Conservation (phyloP, 2,888 invertebrate genomes). For the Notodonta ziczac region DNA sequence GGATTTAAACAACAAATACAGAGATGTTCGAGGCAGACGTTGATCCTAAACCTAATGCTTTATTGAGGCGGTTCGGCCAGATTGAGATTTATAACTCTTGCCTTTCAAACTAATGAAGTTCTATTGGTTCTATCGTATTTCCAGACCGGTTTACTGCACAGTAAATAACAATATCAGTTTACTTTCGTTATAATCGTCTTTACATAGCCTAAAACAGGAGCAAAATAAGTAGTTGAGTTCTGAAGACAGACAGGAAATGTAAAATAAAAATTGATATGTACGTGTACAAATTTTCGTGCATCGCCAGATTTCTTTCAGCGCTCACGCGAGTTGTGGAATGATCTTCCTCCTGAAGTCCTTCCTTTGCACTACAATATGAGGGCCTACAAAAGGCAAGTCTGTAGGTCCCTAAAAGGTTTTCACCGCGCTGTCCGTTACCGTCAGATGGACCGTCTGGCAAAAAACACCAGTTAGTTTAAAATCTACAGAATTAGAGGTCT, state of each 20-base stretch:
- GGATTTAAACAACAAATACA: constrained; percentile 29
- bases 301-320: too few relatives aligned
- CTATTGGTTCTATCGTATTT: constrained; percentile 57
- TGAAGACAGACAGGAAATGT: background rate
- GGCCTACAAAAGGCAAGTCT: too few relatives aligned
- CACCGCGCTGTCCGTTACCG: too few relatives aligned
- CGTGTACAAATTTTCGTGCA: too few relatives aligned
- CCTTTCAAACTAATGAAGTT: constrained; percentile 61
- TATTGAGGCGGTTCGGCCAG: constrained; percentile 52
- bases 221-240: background rate
- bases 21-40: constrained; percentile 24
- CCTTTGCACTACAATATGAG: too few relatives aligned
- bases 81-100: constrained; percentile 59
- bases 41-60: constrained; percentile 50
- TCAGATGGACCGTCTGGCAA: too few relatives aligned
- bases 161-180: constrained; percentile 51
- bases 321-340: too few relatives aligned
- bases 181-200: constrained; percentile 43
- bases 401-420: too few relatives aligned
- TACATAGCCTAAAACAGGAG: constrained; percentile 5
- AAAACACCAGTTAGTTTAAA: too few relatives aligned
- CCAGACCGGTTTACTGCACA: constrained; percentile 48
- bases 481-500: too few relatives aligned
- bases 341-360: too few relatives aligned
- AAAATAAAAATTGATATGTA: too few relatives aligned